Conservation (phyloP, 2,797 vertebrate species). For the Takifugu rubripes region DNA sequence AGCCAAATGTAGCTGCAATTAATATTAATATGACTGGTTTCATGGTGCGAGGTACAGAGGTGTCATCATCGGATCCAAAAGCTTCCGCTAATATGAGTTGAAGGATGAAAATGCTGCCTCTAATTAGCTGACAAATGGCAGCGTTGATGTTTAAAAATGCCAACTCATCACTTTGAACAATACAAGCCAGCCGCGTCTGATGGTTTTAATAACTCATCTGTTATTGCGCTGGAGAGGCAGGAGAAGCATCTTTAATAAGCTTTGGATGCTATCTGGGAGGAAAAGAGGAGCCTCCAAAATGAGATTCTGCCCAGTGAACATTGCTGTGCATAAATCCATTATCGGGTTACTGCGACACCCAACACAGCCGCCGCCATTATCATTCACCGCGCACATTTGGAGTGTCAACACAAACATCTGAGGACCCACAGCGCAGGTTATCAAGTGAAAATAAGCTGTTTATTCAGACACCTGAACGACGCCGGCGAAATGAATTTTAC, state of each 20-base stretch:
- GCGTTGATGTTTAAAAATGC: not conserved
- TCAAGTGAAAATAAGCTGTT: conserved; percentile 39
- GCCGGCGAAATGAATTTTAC: conserved; percentile 8
- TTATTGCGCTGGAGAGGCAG: conserved; percentile 13
- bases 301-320: conserved; percentile 52
- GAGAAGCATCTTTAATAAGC: conserved; percentile 41
- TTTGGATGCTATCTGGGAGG: conserved; percentile 40
- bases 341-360: conserved; percentile 46
- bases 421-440: conserved; percentile 47
- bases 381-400: conserved; percentile 34
- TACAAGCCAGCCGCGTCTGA: conserved; percentile 13
- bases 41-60: no score
- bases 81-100: no score
- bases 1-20: no score
- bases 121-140: no score
- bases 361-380: conserved; percentile 45
- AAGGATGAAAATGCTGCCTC: no score
- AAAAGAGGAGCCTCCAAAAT: conserved; percentile 34
- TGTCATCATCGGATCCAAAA: no score
- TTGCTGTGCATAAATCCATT: conserved; percentile 58
- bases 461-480: conserved; percentile 18
- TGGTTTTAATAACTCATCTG: not conserved
- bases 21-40: no score
- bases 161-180: not conserved
- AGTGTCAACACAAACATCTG: conserved; percentile 35